Conservation (phyloP, 2,113 vertebrate species). For the Carassius auratus region DNA sequence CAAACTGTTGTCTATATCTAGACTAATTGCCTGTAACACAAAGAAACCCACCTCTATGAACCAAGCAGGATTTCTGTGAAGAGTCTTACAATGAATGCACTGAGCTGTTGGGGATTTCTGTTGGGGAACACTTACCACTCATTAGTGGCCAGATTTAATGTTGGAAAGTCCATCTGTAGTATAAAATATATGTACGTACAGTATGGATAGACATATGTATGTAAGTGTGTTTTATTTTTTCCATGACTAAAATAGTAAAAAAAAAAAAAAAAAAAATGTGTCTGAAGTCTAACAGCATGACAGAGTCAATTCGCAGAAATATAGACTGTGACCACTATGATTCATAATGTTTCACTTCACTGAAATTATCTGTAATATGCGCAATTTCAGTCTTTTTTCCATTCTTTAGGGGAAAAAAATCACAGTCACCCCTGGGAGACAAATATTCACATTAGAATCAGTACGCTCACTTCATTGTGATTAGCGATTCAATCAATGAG, state of each 20-base stretch:
- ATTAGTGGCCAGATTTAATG: background rate
- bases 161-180: constrained; percentile 17
- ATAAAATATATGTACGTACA: background rate
- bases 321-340: constrained; percentile 13
- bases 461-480: background rate
- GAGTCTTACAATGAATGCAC: constrained; percentile 13
- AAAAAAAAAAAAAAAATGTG: background rate
- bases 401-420: background rate
- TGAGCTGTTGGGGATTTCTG: constrained; percentile 20
- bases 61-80: constrained; percentile 46
- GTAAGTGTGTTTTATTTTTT: background rate
- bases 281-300: background rate
- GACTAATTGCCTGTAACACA: constrained; percentile 4
- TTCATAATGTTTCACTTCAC: constrained; percentile 4
- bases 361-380: constrained; percentile 14
- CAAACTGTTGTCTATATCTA: constrained; percentile 23
- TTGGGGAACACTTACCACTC: constrained; percentile 8
- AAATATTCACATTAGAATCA: background rate
- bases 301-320: background rate
- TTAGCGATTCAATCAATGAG: background rate
- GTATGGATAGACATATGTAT: background rate
- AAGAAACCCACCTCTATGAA: constrained; percentile 15
- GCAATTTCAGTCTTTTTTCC: constrained; percentile 5
- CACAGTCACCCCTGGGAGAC: background rate
- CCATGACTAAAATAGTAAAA: background rate